phyloP scores from a whole-genome alignment of 2,113 vertebrate genomes.

The Syngnathus typhle region DNA sequence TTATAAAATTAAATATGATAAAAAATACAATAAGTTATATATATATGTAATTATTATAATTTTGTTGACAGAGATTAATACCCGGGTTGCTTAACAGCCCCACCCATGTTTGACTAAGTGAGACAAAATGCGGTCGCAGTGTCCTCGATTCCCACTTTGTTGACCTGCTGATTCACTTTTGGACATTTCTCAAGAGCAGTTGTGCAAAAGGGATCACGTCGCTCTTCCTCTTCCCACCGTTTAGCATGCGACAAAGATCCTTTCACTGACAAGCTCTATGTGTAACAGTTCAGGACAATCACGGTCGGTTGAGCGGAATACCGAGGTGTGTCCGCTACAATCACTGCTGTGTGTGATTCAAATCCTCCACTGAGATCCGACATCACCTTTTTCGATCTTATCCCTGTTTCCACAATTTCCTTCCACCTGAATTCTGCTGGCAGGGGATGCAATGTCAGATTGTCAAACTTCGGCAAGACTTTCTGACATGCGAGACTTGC shows the following conservation, averaged over 20 bases:
- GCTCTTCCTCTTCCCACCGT: constrained; percentile 4
- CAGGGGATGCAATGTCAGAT: not conserved
- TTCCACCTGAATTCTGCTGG: not conserved
- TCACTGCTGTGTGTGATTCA: not conserved
- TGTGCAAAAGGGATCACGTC: constrained; percentile 20
- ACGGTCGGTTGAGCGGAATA: constrained; percentile 36
- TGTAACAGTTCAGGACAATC: constrained; percentile 24
- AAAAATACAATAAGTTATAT: too few relatives aligned
- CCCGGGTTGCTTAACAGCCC: not conserved
- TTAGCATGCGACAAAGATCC: constrained; percentile 4
- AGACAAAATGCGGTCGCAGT: not conserved
- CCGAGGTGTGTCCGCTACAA: constrained; percentile 33
- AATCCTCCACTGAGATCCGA: not conserved
- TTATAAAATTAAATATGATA: too few relatives aligned
- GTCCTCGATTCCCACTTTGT: constrained; percentile 9
- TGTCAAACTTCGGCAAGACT: not conserved
- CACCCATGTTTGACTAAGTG: not conserved
- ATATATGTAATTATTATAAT: not conserved
- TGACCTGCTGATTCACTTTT: constrained; percentile 3
- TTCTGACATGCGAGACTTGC: not conserved
- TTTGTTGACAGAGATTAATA: not conserved
- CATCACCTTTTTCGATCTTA: not conserved
- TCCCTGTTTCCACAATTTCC: not conserved
- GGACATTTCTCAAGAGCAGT: not conserved
- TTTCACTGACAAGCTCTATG: constrained; percentile 7